Percentiles rank a stretch among this genome's conserved stretches.
Evolutionary conservation across 1,140 invertebrate genomes (phyloP).

Genomic region (Euura saliciscinereae): DNA sequence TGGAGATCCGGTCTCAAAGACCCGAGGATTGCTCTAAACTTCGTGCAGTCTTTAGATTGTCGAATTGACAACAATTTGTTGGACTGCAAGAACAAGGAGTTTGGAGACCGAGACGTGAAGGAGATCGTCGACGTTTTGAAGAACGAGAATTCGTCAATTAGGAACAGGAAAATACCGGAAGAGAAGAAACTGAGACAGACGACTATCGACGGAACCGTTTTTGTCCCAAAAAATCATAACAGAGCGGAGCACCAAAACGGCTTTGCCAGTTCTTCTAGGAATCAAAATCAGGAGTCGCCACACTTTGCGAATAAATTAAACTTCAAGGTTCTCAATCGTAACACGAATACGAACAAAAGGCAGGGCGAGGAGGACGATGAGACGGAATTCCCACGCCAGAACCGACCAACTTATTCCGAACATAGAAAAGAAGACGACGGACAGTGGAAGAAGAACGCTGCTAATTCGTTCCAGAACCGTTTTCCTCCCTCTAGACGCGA

Average conservation of each 20-base stretch:
- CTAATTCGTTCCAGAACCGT: no score
- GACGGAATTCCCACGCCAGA: no score
- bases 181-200: neutral
- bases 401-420: no score
- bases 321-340: neutral
- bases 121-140: conserved; percentile 39
- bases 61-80: conserved; percentile 26
- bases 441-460: no score
- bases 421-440: no score
- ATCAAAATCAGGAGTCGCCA: neutral
- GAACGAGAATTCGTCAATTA: conserved; percentile 21
- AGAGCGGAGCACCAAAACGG: neutral
- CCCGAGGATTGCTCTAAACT: conserved; percentile 29
- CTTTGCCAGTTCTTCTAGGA: neutral
- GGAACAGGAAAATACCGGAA: conserved; percentile 27
- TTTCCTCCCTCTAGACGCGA: neutral
- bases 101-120: conserved; percentile 39
- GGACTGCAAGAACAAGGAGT: conserved; percentile 34
- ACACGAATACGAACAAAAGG: neutral
- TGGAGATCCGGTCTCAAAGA: conserved; percentile 42
- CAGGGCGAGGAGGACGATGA: neutral
- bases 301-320: neutral
- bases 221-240: no score
- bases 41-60: conserved; percentile 43
- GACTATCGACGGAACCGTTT: no score